Conservation (phyloP, 37 sponge, comb jelly and placozoan species). For the Ianthella basta region DNA sequence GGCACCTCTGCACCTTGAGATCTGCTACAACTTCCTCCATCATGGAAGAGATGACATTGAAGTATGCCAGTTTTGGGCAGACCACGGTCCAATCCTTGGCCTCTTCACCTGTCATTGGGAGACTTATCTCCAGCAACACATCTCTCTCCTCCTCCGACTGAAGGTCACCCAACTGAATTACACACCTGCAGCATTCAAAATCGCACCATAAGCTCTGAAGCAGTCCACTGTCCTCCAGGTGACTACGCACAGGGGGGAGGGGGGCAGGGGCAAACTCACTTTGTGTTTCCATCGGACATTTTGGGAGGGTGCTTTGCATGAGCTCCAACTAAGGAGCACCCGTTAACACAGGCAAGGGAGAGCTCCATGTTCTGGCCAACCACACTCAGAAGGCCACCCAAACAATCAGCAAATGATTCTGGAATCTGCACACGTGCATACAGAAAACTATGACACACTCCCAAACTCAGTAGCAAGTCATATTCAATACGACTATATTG, state of each 20-base stretch:
- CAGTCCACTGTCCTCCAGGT: too few relatives aligned
- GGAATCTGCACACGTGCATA: constrained; percentile 56
- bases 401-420: constrained; percentile 95
- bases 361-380: constrained; percentile 91
- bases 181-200: constrained; percentile 60
- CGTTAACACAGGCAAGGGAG: constrained; percentile 51
- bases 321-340: constrained; percentile 55
- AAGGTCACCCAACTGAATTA: constrained; percentile 80
- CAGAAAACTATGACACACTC: not conserved
- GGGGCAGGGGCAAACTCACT: not conserved
- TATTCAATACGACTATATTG: not conserved
- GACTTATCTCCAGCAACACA: constrained; percentile 72
- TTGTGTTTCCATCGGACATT: constrained; percentile 61
- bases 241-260: too few relatives aligned
- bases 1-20: constrained; percentile 47
- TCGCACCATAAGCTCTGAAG: not conserved
- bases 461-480: not conserved
- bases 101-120: constrained; percentile 47
- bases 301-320: constrained; percentile 64
- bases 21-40: constrained; percentile 55
- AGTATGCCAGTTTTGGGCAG: constrained; percentile 70
- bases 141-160: constrained; percentile 94
- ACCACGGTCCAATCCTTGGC: constrained; percentile 31
- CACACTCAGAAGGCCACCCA: constrained; percentile 91
- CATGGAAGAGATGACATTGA: constrained; percentile 82